These are phyloP conservation scores for Podabrus alpinus DNA, from an alignment of 2,888 invertebrate genomes.

Conservation along the genomic window DNA sequence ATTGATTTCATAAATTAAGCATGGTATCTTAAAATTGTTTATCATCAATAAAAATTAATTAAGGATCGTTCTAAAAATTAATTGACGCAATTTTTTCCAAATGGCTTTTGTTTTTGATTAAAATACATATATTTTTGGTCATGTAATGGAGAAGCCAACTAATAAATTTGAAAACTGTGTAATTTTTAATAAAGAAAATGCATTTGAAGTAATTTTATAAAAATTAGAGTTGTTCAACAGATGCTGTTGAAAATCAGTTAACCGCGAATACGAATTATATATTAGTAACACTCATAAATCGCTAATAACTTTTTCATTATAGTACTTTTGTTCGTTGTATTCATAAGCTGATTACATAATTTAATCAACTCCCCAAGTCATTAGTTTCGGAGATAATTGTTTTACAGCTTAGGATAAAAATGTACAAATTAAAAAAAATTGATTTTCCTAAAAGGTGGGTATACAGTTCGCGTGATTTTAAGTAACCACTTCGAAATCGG, in stretches of 20 bases:
- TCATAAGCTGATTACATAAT: not conserved
- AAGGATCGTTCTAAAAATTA: too few species aligned
- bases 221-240: constrained; percentile 1
- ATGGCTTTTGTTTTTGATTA: not conserved
- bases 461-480: not conserved
- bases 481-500: not conserved
- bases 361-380: not conserved
- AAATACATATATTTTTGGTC: not conserved
- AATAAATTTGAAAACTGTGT: not conserved
- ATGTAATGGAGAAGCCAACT: not conserved
- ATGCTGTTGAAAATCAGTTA: constrained; percentile 2
- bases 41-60: too few species aligned
- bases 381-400: not conserved
- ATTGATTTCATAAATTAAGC: too few species aligned
- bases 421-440: not conserved
- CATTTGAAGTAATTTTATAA: not conserved
- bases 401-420: not conserved
- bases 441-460: not conserved
- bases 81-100: too few species aligned
- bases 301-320: constrained; percentile 4
- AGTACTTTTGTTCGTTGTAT: not conserved
- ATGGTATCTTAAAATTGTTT: too few species aligned
- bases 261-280: not conserved
- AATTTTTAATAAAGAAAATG: not conserved
- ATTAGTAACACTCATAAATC: not conserved